Percentiles rank a stretch among this genome's conserved stretches.
Evolutionary conservation across 1,140 invertebrate genomes (phyloP).

Genomic region (Drosophila ficusphila): DNA sequence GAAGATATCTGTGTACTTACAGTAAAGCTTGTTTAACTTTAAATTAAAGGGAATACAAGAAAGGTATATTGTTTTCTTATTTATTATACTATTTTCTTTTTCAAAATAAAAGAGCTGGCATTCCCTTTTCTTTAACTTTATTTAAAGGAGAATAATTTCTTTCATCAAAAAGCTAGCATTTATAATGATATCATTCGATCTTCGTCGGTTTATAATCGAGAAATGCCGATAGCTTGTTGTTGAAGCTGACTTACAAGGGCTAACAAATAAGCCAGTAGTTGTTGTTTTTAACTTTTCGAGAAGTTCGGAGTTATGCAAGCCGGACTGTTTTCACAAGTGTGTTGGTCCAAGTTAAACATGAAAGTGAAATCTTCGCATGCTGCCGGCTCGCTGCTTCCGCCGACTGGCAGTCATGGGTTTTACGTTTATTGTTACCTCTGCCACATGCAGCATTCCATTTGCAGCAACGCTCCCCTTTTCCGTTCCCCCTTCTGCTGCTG

Average conservation of each 20-base stretch:
- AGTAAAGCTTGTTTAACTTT: background rate
- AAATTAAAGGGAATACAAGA: no score
- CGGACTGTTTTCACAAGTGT: constrained; percentile 20
- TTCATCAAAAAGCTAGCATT: no score
- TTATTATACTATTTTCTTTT: no score
- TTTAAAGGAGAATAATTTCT: no score
- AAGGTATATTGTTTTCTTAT: no score
- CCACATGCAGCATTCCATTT: constrained; percentile 30
- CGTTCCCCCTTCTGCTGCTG: background rate
- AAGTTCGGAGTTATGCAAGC: constrained; percentile 7
- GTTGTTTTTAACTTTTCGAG: background rate
- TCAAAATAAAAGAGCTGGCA: no score
- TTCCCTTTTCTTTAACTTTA: no score
- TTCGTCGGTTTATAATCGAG: no score
- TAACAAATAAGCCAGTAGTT: background rate
- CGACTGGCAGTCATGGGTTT: constrained; percentile 42
- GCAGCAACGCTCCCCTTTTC: constrained; percentile 16
- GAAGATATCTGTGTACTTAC: constrained; percentile 7
- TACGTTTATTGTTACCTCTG: constrained; percentile 74
- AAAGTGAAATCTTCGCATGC: constrained; percentile 76
- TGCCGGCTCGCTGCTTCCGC: constrained; percentile 60
- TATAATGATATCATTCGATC: no score
- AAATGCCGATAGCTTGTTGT: no score
- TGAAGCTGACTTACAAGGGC: background rate
- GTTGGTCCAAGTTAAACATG: constrained; percentile 51